A percentile compares a stretch with the other conserved stretches of the same genome.
phyloP scores from a whole-genome alignment of 2,888 invertebrate genomes.

The Nemapogon koenigi region DNA sequence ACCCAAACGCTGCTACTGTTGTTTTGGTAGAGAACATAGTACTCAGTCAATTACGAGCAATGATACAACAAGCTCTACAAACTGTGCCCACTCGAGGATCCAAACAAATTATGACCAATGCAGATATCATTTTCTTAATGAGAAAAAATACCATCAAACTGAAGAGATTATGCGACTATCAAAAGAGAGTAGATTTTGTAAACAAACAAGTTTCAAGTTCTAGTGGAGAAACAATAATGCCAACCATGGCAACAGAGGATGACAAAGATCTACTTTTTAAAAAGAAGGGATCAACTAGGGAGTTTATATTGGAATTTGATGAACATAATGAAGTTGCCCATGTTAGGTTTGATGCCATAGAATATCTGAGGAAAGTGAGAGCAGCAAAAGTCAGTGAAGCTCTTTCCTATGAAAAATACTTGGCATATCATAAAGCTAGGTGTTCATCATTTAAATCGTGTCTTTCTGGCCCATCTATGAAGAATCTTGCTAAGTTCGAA shows the following conservation, averaged over 20 bases:
- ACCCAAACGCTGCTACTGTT: conserved; percentile 83
- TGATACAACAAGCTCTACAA: conserved; percentile 78
- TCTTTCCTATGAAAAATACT: conserved; percentile 68
- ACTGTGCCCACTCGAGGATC: conserved; percentile 69
- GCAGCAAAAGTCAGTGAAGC: conserved; percentile 63
- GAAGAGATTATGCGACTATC: conserved; percentile 76
- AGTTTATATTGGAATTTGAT: conserved; percentile 60
- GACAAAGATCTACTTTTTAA: conserved; percentile 56
- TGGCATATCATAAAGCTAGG: conserved; percentile 81
- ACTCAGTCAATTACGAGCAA: conserved; percentile 77
- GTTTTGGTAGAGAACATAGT: conserved; percentile 84
- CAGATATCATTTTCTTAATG: conserved; percentile 84
- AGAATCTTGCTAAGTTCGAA: conserved; percentile 64
- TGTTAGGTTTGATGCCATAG: conserved; percentile 60
- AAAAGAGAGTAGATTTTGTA: conserved; percentile 64
- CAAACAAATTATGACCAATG: conserved; percentile 53
- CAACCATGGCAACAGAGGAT: conserved; percentile 44
- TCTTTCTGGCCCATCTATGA: conserved; percentile 47
- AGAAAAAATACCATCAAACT: conserved; percentile 81
- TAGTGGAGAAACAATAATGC: conserved; percentile 27
- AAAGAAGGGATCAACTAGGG: conserved; percentile 47
- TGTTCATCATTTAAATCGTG: conserved; percentile 71
- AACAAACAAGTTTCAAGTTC: conserved; percentile 31
- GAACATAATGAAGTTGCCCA: conserved; percentile 62
- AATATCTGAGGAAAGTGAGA: conserved; percentile 64